Evolutionary conservation across 2,113 vertebrate genomes (phyloP), one percentile per base, ranked within the genome.

Genomic region (Caranx ignobilis): DNA sequence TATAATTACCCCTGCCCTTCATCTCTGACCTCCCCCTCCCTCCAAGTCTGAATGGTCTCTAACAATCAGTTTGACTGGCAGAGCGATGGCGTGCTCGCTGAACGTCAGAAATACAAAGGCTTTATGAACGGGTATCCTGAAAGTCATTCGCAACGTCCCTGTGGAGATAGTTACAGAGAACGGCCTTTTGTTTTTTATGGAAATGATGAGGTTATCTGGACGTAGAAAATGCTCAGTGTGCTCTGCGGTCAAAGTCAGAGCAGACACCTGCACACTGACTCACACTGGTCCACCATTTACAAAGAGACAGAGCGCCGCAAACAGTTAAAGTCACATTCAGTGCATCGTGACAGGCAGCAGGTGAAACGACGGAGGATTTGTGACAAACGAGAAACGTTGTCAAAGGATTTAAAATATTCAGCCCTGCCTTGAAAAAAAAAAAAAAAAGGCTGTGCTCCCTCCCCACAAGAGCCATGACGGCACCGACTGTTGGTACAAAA

Each of bases 61-160:
- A 62, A 78, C 73, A 67, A 86, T 89, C 75, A 84, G 43, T 71
- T 32, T 88, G 86, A 89, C 80, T 82, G 84, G 61, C 81, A 82
- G 67, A 52, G 72, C 7, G 11, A 71, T 41, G 43, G 63, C 2
- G 55, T 5, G 54, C 32, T 79, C 61, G 2, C 54, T 4, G 11
- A 52, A 64, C 21, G 57, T 69, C 68, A 59, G 63, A 75, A 55
- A 63, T 47, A 72, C 13, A 64, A 56, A 86, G 55, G 65, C 19
- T 74, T 57, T 45, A 81, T 78, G 41, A 54, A 50, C 12, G 3
- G 26, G 57, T 4, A 18, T 55, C 62, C 57, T 64, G 64, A 75
- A 81, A 82, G 76, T 77, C 50, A 0, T 41, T 6, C 10, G 26
- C 34, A 16, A 13, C 6, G 34, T 43, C 57, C 72, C 80, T 6